Conservation (phyloP, 92 coral and sea anemone genomes). For the Epizoanthus rinbou region DNA sequence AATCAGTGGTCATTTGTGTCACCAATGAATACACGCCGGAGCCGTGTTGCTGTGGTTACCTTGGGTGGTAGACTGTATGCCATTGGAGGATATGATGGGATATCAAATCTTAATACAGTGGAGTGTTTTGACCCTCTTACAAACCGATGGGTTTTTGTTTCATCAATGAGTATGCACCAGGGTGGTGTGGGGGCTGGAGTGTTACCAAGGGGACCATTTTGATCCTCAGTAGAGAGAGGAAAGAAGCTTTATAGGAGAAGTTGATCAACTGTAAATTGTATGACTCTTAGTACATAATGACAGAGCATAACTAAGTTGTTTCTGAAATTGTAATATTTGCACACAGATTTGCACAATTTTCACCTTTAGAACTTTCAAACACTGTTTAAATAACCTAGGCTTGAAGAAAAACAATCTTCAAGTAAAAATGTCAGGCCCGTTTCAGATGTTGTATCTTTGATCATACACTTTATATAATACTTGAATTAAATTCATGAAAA, state of each 20-base stretch:
- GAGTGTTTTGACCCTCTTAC: conserved; percentile 90
- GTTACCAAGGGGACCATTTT: conserved; percentile 76
- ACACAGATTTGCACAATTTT: too few relatives aligned
- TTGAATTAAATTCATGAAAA: too few relatives aligned
- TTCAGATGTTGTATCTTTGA: too few relatives aligned
- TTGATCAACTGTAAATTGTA: too few relatives aligned
- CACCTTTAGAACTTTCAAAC: too few relatives aligned
- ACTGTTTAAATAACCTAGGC: too few relatives aligned
- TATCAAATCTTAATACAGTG: conserved; percentile 91
- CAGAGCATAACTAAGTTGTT: too few relatives aligned
- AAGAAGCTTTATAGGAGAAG: neutral
- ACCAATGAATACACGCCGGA: conserved; percentile 96
- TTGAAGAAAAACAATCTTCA: too few relatives aligned
- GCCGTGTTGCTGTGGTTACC: conserved; percentile 95
- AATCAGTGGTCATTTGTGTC: conserved; percentile 84
- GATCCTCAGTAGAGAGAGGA: neutral
- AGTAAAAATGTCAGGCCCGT: too few relatives aligned
- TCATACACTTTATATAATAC: too few relatives aligned
- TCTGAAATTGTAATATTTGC: too few relatives aligned
- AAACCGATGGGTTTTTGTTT: conserved; percentile 85
- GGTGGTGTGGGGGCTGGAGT: conserved; percentile 98
- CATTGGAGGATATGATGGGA: conserved; percentile 98
- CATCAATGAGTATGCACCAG: conserved; percentile 95
- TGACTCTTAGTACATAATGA: too few relatives aligned
- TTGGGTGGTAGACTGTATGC: conserved; percentile 93